These are phyloP conservation scores for Drosophila bipectinata DNA, from an alignment of 1,140 invertebrate species.

Conservation along the genomic window DNA sequence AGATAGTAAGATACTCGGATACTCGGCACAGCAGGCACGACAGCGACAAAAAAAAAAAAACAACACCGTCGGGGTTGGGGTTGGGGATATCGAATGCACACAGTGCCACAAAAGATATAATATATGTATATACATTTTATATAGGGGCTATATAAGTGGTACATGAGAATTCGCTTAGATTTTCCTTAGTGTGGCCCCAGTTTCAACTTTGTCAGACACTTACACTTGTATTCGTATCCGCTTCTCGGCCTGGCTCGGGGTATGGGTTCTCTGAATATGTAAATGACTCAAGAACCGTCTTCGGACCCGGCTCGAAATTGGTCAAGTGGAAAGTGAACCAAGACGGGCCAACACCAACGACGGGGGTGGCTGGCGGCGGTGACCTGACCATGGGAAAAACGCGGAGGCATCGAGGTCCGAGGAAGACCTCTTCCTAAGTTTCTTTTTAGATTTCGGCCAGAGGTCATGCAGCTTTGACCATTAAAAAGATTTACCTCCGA, in stretches of 20 bases:
- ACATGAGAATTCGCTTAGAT: slow-evolving; percentile 67
- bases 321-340: slow-evolving; percentile 82
- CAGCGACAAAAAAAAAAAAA: slow-evolving; percentile 31
- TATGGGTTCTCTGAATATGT: slow-evolving; percentile 61
- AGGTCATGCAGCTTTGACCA: slow-evolving; percentile 60
- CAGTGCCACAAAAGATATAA: slow-evolving; percentile 27
- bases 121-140: background rate
- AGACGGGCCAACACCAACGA: slow-evolving; percentile 1
- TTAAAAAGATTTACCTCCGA: slow-evolving; percentile 76
- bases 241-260: slow-evolving; percentile 61
- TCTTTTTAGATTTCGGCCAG: slow-evolving; percentile 40
- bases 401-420: slow-evolving; percentile 38
- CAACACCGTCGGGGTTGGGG: slow-evolving; percentile 22
- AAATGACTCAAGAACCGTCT: slow-evolving; percentile 63
- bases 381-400: slow-evolving; percentile 34
- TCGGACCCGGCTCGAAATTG: slow-evolving; percentile 64
- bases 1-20: slow-evolving; percentile 22
- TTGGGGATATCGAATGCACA: slow-evolving; percentile 42
- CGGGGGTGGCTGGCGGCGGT: slow-evolving; percentile 16
- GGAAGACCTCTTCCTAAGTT: slow-evolving; percentile 22
- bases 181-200: slow-evolving; percentile 56
- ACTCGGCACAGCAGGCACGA: slow-evolving; percentile 46
- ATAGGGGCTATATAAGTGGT: slow-evolving; percentile 19
- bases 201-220: slow-evolving; percentile 44
- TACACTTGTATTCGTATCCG: slow-evolving; percentile 76